phyloP scores from a whole-genome alignment of 92 coral and sea anemone genomes.

The Ricordea florida region DNA sequence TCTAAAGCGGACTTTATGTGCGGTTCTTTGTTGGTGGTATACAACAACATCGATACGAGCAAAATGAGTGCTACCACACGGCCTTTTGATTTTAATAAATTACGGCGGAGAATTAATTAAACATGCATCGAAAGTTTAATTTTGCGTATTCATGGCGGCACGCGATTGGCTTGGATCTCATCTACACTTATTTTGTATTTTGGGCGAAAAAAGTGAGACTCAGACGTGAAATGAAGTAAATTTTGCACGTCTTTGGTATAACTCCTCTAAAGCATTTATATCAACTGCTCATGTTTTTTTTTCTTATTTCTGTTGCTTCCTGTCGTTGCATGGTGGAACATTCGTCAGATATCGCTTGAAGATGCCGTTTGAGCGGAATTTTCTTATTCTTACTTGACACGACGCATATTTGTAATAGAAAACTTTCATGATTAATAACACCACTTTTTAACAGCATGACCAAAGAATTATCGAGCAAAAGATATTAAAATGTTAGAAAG shows the following conservation, averaged over 20 bases:
- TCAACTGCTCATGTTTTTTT: no score
- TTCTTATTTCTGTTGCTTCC: no score
- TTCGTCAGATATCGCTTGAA: no score
- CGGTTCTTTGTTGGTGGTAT: neutral
- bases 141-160: conserved; percentile 62
- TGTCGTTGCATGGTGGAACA: no score
- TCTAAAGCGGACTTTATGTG: no score
- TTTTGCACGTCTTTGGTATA: no score
- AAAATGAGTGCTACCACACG: conserved; percentile 47
- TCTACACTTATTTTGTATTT: conserved; percentile 27
- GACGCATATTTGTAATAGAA: conserved; percentile 20
- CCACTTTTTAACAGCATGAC: conserved; percentile 54
- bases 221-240: no score
- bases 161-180: conserved; percentile 13
- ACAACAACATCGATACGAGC: conserved; percentile 15
- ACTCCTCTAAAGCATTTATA: no score
- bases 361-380: conserved; percentile 32
- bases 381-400: conserved; percentile 28
- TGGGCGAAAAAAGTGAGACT: conserved; percentile 7
- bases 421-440: conserved; percentile 38
- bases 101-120: conserved; percentile 62
- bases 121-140: conserved; percentile 68
- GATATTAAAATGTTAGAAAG: conserved; percentile 49
- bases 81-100: conserved; percentile 66
- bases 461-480: conserved; percentile 35